Base-by-base conservation (phyloP, 2,888 invertebrate species). In the Ceraclea dissimilis region DNA sequence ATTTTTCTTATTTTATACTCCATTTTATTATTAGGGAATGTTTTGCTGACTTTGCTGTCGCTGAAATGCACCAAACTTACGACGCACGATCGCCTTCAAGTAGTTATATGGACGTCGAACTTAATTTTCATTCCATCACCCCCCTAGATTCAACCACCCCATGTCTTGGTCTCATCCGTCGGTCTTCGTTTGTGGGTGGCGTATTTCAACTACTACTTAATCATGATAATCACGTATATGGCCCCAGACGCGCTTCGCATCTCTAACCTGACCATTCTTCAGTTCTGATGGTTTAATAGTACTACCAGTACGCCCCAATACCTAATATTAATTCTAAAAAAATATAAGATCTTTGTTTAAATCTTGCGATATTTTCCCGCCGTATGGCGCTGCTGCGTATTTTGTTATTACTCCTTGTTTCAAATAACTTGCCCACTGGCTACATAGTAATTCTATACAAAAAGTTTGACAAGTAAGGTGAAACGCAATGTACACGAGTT, bases 181-280 rank as follows among this genome's bases (percentile, higher is more conserved):
- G 26, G 26, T 26, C 26, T 26, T 26, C 26, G 5, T 26, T 26
- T 26, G 26, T 10, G 39, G 39, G 39, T 39, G 13, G 26, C 17
- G 26, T 26, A 31, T 31, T 31, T 31, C 49, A n/a, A n/a, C n/a
- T n/a, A n/a, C n/a, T n/a, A 49, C 49, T 49, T 49, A 49, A 49
- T 49, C 49, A 49, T 49, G 49, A 31, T 49, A 31, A 49, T 49
- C 49, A 49, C 49, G 49, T 49, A 49, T 49, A 39, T 39, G 39
- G 49, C 49, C 49, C 26, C 22, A 19, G 31, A 49, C 49, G 49
- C 17, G 31, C 16, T 22, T 31, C 49, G 49, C 26, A 49, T 26
- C n/a, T 16, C 16, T 26, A 21, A 26, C 49, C n/a, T 16, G 39
- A 16, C 13, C 39, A 39, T 39, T 39, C 39, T 39, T 39, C 39